A percentile compares a stretch with the other conserved stretches of the same genome.
Evolutionary conservation across 2,797 vertebrate genomes (phyloP).

Genomic region (Xiphorhynchus erythropygius): DNA sequence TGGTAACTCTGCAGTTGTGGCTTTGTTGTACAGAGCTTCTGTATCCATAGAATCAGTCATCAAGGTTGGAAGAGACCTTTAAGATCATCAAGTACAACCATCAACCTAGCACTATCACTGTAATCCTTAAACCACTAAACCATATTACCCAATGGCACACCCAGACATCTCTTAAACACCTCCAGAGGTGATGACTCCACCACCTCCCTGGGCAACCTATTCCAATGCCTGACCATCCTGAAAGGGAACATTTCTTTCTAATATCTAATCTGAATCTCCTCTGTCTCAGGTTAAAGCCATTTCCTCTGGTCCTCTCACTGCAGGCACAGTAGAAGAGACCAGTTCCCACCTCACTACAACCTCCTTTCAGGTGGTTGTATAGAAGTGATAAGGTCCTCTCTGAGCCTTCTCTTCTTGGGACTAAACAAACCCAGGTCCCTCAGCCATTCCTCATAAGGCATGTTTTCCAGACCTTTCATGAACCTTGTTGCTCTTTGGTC

Average conservation of each 20-base stretch:
- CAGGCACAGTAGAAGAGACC: background rate
- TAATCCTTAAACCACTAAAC: background rate
- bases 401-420: background rate
- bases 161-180: background rate
- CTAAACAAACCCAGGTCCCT: background rate
- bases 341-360: too few species aligned
- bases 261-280: background rate
- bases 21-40: background rate
- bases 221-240: background rate
- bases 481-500: background rate
- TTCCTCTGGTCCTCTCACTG: background rate
- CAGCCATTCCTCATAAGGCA: background rate
- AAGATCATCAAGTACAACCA: background rate
- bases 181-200: background rate
- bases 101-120: background rate
- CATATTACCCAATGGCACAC: background rate
- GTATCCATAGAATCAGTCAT: background rate
- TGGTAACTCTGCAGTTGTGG: background rate
- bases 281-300: background rate
- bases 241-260: background rate
- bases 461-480: rapidly evolving
- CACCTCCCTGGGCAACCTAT: background rate
- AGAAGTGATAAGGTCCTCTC: rapidly evolving
- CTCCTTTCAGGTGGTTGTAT: background rate
- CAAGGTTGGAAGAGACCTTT: background rate